A percentile compares a stretch with the other conserved stretches of the same genome.
phyloP scores from a whole-genome alignment of 1,140 invertebrate genomes.

The Idris sp. region DNA sequence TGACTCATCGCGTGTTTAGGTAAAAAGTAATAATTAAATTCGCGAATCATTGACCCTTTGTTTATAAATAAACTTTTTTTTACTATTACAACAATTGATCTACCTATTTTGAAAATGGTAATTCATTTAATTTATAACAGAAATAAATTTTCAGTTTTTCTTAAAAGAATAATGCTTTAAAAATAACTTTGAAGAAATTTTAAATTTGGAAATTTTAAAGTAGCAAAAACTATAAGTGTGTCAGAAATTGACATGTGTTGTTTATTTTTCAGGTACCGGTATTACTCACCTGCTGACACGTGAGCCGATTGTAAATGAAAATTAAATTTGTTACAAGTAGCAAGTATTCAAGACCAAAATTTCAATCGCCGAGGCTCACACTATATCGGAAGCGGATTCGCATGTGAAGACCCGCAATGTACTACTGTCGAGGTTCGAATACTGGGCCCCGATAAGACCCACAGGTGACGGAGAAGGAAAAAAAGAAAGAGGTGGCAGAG shows the following conservation, averaged over 20 bases:
- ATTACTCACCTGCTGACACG: slow-evolving; percentile 51
- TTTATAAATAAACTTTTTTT: too few species aligned
- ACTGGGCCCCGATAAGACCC: slow-evolving; percentile 58
- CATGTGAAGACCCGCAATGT: slow-evolving; percentile 44
- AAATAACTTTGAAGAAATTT: too few species aligned
- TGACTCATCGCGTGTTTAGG: slow-evolving; percentile 43
- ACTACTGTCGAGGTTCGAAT: slow-evolving; percentile 51
- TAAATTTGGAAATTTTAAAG: too few species aligned
- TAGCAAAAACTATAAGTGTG: neutral
- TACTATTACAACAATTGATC: too few species aligned
- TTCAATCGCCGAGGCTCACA: slow-evolving; percentile 22
- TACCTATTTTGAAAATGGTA: too few species aligned
- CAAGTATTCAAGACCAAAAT: slow-evolving; percentile 36
- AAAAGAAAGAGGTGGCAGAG: slow-evolving; percentile 47
- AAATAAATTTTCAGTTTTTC: too few species aligned
- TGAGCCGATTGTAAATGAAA: slow-evolving; percentile 52
- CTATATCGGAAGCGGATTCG: slow-evolving; percentile 48
- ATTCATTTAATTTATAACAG: too few species aligned
- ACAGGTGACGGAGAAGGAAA: slow-evolving; percentile 42
- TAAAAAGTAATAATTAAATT: slow-evolving; percentile 39
- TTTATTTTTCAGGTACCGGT: slow-evolving; percentile 13
- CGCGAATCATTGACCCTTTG: too few species aligned
- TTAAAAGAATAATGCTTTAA: too few species aligned
- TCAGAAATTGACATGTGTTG: slow-evolving; percentile 5
- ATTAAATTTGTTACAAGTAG: slow-evolving; percentile 44